Evolutionary conservation across 2,797 vertebrate genomes (phyloP), one percentile per base, ranked within the genome.

Genomic region (Lepus oiostolus): DNA sequence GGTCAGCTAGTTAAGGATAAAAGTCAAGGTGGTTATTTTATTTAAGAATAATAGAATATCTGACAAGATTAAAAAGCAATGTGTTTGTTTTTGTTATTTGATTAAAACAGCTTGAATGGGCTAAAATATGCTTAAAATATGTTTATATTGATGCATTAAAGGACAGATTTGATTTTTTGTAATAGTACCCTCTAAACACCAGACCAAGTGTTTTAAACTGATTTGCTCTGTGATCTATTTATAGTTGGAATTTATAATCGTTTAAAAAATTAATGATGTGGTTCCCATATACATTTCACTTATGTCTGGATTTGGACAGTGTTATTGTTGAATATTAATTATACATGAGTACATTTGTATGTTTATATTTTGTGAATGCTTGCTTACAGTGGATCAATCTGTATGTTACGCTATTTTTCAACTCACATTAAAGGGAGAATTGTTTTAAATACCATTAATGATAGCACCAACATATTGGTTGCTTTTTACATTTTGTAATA

Each of bases 291-390:
- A 72, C 89, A 92, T 79, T 35, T 68, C 50, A 8, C 32, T 14
- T 72, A 50, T 52, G 7, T 30, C 38, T 95, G 5, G 32, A 87
- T n/a, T 91, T 91, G n/a, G 32, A 91, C 80, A 88, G 24, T 68
- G 1, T 70, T 85, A 24, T 52, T 62, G 30, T 68, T 88, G 17
- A 68, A 85, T 85, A 76, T n/a, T 24, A 47, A 42, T 9, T 71
- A 58, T 71, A 21, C 4, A 0, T 38, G 14, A 65, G 3, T 32
- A 14, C 9, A 72, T 7, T 6, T 81, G 28, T 54, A 3, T 21
- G 4, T 87, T 82, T 68, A 21, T 16, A 11, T 38, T 77, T 42
- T 19, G n/a, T 16, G 16, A 35, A 52, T 16, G 38, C 30, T n/a
- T 65, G 6, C 52, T 62, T 63, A 54, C 7, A 13, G 7, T 7